Evolutionary conservation across 2,113 vertebrate species (phyloP).

Genomic region (Nycticorax nycticorax): DNA sequence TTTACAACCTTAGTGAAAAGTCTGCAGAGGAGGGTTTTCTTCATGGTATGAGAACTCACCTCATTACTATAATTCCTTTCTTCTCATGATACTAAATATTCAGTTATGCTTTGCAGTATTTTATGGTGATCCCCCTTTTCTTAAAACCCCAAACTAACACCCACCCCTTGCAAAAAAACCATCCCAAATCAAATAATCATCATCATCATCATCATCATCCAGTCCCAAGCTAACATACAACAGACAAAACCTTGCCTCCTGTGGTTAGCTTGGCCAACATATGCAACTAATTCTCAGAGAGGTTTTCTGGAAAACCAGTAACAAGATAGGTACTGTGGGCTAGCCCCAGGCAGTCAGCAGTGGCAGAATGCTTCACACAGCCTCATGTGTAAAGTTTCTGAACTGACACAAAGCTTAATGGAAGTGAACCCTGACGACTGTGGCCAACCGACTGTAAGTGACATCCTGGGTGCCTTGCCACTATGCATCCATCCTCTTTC

Average conservation of each 20-base stretch:
- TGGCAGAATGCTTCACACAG: slow-evolving; percentile 77
- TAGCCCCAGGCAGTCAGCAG: slow-evolving; percentile 83
- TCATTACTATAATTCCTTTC: not conserved
- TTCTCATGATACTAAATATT: not conserved
- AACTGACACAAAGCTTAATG: slow-evolving; percentile 85
- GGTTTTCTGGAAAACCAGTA: slow-evolving; percentile 76
- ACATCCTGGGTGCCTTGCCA: slow-evolving; percentile 75
- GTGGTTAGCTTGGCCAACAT: slow-evolving; percentile 72
- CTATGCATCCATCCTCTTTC: slow-evolving; percentile 36
- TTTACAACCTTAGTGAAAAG: not conserved
- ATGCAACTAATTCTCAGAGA: slow-evolving; percentile 79
- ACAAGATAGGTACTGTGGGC: slow-evolving; percentile 82
- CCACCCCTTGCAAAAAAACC: not conserved
- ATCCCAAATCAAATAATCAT: not conserved
- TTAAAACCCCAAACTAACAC: not conserved
- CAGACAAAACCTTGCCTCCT: slow-evolving; percentile 49
- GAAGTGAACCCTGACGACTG: slow-evolving; percentile 80
- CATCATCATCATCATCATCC: no score
- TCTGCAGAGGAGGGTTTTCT: not conserved
- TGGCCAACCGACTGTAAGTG: slow-evolving; percentile 76
- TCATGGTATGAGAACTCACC: not conserved
- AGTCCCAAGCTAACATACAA: not conserved
- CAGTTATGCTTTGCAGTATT: not conserved
- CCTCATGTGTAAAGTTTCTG: slow-evolving; percentile 77
- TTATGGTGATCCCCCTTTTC: not conserved